Percentiles rank a stretch among this genome's conserved stretches.
Conservation (phyloP, 1,140 invertebrate genomes). For the Tenebrio molitor region DNA sequence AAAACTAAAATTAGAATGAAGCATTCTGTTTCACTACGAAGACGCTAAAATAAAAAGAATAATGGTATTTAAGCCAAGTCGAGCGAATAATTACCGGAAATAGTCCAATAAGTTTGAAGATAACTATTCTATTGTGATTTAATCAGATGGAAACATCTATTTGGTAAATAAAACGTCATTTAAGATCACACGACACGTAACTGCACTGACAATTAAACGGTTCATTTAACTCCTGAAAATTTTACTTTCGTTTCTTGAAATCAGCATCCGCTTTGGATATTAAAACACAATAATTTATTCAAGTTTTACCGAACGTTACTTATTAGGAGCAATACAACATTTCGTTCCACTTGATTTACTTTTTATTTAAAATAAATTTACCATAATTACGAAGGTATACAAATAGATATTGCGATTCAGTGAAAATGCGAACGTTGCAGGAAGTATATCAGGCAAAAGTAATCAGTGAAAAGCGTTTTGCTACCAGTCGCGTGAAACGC, state of each 20-base stretch:
- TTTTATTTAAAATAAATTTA: not conserved
- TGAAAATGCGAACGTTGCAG: not conserved
- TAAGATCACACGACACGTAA: too few species aligned
- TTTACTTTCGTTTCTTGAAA: too few species aligned
- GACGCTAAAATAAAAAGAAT: too few species aligned
- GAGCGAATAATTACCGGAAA: slow-evolving; percentile 26
- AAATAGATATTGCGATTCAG: not conserved
- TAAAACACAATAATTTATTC: too few species aligned
- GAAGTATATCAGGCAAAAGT: slow-evolving; percentile 2
- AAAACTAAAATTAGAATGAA: too few species aligned
- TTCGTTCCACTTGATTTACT: too few species aligned
- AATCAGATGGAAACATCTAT: slow-evolving; percentile 1
- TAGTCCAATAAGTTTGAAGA: slow-evolving; percentile 9
- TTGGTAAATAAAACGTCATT: not conserved
- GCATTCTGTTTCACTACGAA: too few species aligned
- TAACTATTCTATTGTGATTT: slow-evolving; percentile 1
- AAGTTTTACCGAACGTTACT: too few species aligned
- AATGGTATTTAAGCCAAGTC: slow-evolving; percentile 3
- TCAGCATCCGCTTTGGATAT: too few species aligned
- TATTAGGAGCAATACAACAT: too few species aligned
- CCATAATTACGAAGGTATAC: not conserved
- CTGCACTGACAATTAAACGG: too few species aligned
- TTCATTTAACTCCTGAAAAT: too few species aligned
- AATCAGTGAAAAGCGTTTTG: slow-evolving; percentile 22
- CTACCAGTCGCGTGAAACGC: not conserved